Percentiles rank a stretch among this genome's conserved stretches.
These are phyloP conservation scores for Drosophila robusta DNA, from an alignment of 2,888 invertebrate species.

Conservation along the genomic window DNA sequence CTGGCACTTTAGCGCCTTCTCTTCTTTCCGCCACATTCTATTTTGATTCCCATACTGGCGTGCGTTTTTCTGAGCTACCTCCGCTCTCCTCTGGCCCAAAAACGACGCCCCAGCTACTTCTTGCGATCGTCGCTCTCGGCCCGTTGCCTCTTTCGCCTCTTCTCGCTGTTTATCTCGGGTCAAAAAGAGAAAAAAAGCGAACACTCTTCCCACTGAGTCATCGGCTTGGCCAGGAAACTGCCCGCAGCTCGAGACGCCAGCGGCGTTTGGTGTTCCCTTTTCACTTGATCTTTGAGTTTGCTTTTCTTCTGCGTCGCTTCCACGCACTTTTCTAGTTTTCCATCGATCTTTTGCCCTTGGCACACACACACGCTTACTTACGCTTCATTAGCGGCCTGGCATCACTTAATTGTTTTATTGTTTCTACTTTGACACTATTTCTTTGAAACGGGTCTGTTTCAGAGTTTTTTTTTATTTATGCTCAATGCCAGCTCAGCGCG, in stretches of 20 bases:
- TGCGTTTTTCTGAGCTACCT: no score
- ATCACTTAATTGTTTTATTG: conserved; percentile 60
- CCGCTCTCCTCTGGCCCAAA: conserved; percentile 8
- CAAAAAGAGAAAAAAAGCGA: conserved; percentile 6
- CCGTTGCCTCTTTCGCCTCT: conserved; percentile 36
- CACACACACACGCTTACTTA: conserved; percentile 20
- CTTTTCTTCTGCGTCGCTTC: conserved; percentile 18
- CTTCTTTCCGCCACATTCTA: conserved; percentile 37
- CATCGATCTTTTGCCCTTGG: conserved; percentile 58
- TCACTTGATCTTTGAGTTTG: conserved; percentile 27
- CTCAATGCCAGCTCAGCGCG: conserved; percentile 19
- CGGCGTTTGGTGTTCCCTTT: conserved; percentile 41
- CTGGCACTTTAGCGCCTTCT: conserved; percentile 36
- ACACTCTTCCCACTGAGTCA: conserved; percentile 58
- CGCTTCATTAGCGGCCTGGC: conserved; percentile 63
- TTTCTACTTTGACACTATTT: conserved; percentile 60
- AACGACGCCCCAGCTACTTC: neutral
- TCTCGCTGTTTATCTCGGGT: conserved; percentile 35
- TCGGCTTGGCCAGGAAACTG: conserved; percentile 50
- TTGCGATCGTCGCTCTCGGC: conserved; percentile 13
- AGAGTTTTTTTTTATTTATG: conserved; percentile 12
- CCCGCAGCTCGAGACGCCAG: conserved; percentile 52
- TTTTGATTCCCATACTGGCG: conserved; percentile 60
- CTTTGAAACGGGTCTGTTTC: conserved; percentile 29
- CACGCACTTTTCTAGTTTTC: conserved; percentile 44